Conservation (phyloP, 2,797 vertebrate species). For the Octomys mimax region DNA sequence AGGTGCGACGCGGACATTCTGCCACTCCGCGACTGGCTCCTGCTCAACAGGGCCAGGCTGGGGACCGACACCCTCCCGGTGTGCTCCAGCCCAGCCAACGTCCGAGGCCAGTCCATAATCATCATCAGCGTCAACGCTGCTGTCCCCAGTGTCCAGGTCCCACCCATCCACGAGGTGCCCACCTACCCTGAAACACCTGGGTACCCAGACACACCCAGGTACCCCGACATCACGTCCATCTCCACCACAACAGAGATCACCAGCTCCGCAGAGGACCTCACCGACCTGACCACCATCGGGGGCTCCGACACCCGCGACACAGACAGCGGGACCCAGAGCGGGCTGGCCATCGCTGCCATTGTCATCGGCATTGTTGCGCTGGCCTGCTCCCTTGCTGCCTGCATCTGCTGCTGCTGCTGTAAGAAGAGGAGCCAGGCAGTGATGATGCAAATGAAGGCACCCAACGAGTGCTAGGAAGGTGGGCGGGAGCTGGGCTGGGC, state of each 20-base stretch:
- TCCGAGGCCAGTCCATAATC: slow-evolving; percentile 87
- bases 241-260: slow-evolving; percentile 72
- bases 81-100: slow-evolving; percentile 89
- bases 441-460: slow-evolving; percentile 89
- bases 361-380: slow-evolving; percentile 88
- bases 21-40: slow-evolving; percentile 93
- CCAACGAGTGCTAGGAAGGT: slow-evolving; percentile 84
- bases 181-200: slow-evolving; percentile 74
- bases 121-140: slow-evolving; percentile 74
- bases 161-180: slow-evolving; percentile 29
- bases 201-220: slow-evolving; percentile 71
- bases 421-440: slow-evolving; percentile 85
- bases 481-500: background rate
- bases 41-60: slow-evolving; percentile 88
- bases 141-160: slow-evolving; percentile 40
- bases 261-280: background rate
- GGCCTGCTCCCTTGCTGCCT: slow-evolving; percentile 85
- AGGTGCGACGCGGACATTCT: slow-evolving; percentile 93
- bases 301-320: background rate
- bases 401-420: slow-evolving; percentile 86
- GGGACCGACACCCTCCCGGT: slow-evolving; percentile 88
- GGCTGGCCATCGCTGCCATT: slow-evolving; percentile 87
- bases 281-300: background rate
- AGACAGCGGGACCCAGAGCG: slow-evolving; percentile 86
- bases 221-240: slow-evolving; percentile 75